Base-by-base conservation (phyloP, 2,797 vertebrate species). In the Selene dorsalis region DNA sequence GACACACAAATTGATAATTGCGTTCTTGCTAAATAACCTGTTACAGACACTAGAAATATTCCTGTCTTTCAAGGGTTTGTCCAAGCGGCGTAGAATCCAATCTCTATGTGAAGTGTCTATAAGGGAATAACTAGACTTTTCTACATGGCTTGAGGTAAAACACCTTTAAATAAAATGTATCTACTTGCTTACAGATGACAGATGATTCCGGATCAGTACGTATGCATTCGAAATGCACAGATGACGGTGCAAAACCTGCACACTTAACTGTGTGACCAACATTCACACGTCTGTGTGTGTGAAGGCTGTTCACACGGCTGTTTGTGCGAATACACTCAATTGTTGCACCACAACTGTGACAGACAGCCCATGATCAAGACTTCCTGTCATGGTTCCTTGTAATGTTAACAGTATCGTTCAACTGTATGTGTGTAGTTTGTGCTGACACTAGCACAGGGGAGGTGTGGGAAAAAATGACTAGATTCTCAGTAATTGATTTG, bases 381-480 rank as follows among this genome's bases (percentile, higher is more conserved):
- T 57, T 41, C 38, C 32, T 18, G 69, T 63, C 11, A 32, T 53
- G 69, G 73, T 69, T 67, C 58, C 57, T 3, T 0, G 22, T 11
- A 16, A 43, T 3, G 43, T 9, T 5, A 52, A 6, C 1, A 48
- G 41, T 12, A 38, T n/a, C 47, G 41, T 9, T 30, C 16, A 1
- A 50, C 13, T 45, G 58, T 10, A 1, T 52, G 22, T 4, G 52
- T 24, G 64, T 47, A 32, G 57, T 69, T 79, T 75, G 30, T 63
- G 41, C 48, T 58, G 56, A 72, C 24, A 26, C 9, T 7, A 14
- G 16, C 26, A 17, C 13, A 61, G 10, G 1, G 12, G 50, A 69
- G 72, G 74, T 84, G 76, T 61, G n/a, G n/a, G 24, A 83, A 68
- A 47, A 64, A 18, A 12, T 13, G 22, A 55, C 24, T 3, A 43